These are phyloP conservation scores for Palythoa heliodiscus DNA, from an alignment of 92 coral and sea anemone genomes.

Conservation along the genomic window DNA sequence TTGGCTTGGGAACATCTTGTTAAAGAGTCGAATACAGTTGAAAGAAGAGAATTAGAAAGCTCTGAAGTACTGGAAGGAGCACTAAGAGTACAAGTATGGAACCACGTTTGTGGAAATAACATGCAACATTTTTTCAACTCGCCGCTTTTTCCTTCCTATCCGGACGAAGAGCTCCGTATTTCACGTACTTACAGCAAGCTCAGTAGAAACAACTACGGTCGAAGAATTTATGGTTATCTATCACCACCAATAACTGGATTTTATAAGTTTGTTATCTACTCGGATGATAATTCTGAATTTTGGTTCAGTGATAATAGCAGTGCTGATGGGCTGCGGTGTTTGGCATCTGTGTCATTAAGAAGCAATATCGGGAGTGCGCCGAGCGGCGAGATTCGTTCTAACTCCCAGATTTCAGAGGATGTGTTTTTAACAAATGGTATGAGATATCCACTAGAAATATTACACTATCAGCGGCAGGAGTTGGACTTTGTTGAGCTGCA, in stretches of 20 bases:
- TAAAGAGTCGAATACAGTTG: neutral
- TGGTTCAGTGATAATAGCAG: slow-evolving; percentile 61
- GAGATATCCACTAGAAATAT: slow-evolving; percentile 62
- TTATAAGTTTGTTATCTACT: slow-evolving; percentile 68
- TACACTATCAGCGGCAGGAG: slow-evolving; percentile 59
- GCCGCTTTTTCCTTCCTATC: slow-evolving; percentile 65
- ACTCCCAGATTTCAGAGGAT: slow-evolving; percentile 58
- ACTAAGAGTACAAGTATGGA: slow-evolving; percentile 66
- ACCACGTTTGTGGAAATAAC: slow-evolving; percentile 52
- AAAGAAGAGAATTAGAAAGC: neutral
- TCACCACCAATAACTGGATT: slow-evolving; percentile 70
- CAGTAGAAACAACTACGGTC: slow-evolving; percentile 51
- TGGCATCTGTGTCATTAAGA: slow-evolving; percentile 49
- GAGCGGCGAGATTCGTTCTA: slow-evolving; percentile 41
- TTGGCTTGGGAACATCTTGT: neutral
- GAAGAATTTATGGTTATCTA: slow-evolving; percentile 64
- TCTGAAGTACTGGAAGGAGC: slow-evolving; percentile 27
- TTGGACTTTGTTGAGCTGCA: slow-evolving; percentile 62
- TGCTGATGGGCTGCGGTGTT: slow-evolving; percentile 38
- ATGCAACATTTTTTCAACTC: slow-evolving; percentile 53
- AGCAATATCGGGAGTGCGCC: slow-evolving; percentile 56
- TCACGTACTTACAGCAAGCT: slow-evolving; percentile 32
- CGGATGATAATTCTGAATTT: slow-evolving; percentile 76
- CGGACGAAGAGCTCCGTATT: slow-evolving; percentile 39
- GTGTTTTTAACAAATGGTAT: slow-evolving; percentile 51